Base-by-base conservation (phyloP, 2,888 invertebrate genomes). In the Venustoraphidia nigricollis region DNA sequence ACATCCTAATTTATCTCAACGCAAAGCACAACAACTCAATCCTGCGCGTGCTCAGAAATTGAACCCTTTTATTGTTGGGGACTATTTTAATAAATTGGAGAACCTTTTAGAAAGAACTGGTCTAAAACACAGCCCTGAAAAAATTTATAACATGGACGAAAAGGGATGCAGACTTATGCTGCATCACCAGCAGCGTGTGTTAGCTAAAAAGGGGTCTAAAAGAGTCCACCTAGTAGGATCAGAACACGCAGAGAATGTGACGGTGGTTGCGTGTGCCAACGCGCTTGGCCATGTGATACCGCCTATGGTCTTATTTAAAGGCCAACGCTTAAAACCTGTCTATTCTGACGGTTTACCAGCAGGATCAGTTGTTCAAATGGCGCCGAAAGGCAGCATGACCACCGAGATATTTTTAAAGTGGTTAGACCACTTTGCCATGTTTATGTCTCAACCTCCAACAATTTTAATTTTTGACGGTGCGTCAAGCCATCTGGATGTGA, bases 241-340 rank as follows among this genome's bases (percentile, higher is more conserved):
- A 34, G 61, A 62, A 50, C 60, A 62, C 52, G 61, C 53, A 17
- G 60, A 60, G 54, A 62, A 57, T 50, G 57, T 58, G 10, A 59
- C 60, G 9, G 50, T 61, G 10, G 59, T 58, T 9, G 53, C 49
- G 2, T 61, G 59, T 51, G 58, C 49, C 8, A 59, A 54, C 55
- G 61, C 60, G 9, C 11, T 57, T 36, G 55, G 60, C 48, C 46
- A 51, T 44, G 38, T 50, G 11, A 52, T 60, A 17, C 59, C 57
- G 10, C 59, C 56, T 9, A 57, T 58, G 55, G 54, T 59, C 11
- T 37, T 59, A 45, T 57, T 54, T 44, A 54, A 58, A 51, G 54
- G 53, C 38, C 49, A 57, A 51, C 36, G 59, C 40, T 43, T 51
- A 27, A 57, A 58, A 37, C 52, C 52, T 37, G 54, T 55, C 46